A percentile compares a stretch with the other conserved stretches of the same genome.
phyloP scores from a whole-genome alignment of 2,797 vertebrate genomes.

The Clarias laeviceps region DNA sequence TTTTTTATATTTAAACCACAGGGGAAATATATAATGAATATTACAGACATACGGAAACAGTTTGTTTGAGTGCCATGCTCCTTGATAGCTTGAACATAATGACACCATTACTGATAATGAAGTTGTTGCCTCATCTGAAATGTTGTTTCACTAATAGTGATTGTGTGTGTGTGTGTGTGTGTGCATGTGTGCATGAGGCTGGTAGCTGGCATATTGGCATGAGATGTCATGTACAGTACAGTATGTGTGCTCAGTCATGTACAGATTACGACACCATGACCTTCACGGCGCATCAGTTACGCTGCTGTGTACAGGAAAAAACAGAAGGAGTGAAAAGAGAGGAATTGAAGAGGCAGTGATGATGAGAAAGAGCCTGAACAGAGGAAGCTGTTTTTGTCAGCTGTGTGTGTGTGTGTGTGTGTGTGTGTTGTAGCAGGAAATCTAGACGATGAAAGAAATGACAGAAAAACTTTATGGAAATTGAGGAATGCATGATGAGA shows the following conservation, averaged over 20 bases:
- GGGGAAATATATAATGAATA: constrained; percentile 5
- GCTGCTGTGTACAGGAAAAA: neutral
- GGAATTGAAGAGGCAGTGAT: neutral
- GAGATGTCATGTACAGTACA: neutral
- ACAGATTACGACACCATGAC: neutral
- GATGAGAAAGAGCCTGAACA: neutral
- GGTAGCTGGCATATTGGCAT: neutral
- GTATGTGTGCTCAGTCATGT: neutral
- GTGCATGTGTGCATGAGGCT: neutral
- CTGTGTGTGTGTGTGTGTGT: neutral
- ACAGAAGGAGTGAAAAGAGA: neutral
- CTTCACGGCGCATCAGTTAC: neutral
- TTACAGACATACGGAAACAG: neutral
- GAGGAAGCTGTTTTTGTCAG: neutral
- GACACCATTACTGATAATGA: constrained; percentile 41
- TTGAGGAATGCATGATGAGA: neutral
- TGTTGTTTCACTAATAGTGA: neutral
- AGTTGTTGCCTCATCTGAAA: constrained; percentile 12
- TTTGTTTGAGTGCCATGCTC: neutral
- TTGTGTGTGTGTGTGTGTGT: neutral
- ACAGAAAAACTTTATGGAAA: constrained; percentile 3
- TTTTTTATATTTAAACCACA: constrained; percentile 4
- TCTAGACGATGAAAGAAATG: constrained; percentile 33
- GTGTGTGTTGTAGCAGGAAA: neutral
- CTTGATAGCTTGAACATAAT: constrained; percentile 10